Evolutionary conservation across 2,113 vertebrate genomes (phyloP).

Genomic region (Pyxicephalus adspersus): DNA sequence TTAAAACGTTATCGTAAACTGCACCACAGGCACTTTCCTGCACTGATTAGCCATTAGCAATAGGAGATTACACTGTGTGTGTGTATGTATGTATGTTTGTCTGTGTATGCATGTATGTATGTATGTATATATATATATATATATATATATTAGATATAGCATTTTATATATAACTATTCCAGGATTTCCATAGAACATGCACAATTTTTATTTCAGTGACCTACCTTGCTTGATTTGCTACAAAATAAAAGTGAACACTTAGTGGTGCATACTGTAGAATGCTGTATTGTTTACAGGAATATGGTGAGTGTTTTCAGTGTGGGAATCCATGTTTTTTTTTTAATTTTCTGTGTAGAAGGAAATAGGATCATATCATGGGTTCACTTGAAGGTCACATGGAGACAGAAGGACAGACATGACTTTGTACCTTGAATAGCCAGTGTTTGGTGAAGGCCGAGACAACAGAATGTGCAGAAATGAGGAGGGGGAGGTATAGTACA

Average conservation of each 20-base stretch:
- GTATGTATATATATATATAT: no score
- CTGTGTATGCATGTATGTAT: no score
- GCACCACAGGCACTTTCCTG: no score
- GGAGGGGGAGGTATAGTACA: slow-evolving; percentile 20
- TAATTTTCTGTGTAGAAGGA: not conserved
- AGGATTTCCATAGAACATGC: no score
- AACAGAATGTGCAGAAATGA: not conserved
- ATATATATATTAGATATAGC: no score
- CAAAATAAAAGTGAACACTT: not conserved
- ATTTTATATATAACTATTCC: no score
- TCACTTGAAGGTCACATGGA: slow-evolving; percentile 36
- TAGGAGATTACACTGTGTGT: no score
- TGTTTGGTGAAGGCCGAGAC: slow-evolving; percentile 11
- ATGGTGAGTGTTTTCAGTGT: slow-evolving; percentile 3
- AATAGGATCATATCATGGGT: not conserved
- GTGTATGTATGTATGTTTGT: no score
- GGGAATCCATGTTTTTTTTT: slow-evolving; percentile 10
- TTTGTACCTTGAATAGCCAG: slow-evolving; percentile 32
- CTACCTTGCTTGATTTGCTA: not conserved
- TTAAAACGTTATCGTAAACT: no score
- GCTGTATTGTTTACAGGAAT: not conserved
- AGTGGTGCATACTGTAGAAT: not conserved
- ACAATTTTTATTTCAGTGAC: no score
- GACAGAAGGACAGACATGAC: slow-evolving; percentile 35
- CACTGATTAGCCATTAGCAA: no score